phyloP scores from a whole-genome alignment of 2,888 invertebrate genomes.

The Conus canariensis region DNA sequence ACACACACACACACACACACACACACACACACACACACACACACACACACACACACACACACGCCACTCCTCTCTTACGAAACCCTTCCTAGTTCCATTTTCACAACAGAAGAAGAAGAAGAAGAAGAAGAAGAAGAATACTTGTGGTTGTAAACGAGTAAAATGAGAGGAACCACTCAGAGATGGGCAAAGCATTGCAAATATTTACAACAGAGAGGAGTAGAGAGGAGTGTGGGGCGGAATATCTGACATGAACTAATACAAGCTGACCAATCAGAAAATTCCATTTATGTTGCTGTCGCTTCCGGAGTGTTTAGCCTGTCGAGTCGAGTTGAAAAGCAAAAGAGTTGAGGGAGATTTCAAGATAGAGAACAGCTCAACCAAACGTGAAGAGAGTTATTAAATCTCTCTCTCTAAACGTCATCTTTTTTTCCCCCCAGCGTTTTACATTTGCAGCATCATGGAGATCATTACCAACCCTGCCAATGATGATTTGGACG shows the following conservation, averaged over 20 bases:
- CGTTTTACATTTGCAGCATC: neutral
- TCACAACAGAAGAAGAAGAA: too few relatives aligned
- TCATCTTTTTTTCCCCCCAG: neutral
- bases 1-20: neutral
- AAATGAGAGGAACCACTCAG: too few relatives aligned
- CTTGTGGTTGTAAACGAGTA: too few relatives aligned
- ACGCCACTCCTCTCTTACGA: too few relatives aligned
- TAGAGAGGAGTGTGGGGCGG: neutral
- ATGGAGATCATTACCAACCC: too few relatives aligned
- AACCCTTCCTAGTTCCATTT: neutral
- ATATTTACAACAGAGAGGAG: neutral
- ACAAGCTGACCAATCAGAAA: neutral
- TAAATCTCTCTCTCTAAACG: too few relatives aligned
- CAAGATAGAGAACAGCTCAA: neutral
- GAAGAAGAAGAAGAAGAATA: too few relatives aligned
- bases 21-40: constrained; percentile 18
- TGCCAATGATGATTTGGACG: too few relatives aligned
- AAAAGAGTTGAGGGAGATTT: neutral
- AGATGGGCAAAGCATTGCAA: neutral
- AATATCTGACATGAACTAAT: neutral
- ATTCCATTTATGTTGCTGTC: neutral
- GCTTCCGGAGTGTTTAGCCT: too few relatives aligned
- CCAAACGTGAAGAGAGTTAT: neutral
- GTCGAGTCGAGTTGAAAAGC: neutral
- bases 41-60: neutral